A percentile compares a stretch with the other conserved stretches of the same genome.
Conservation (phyloP, 2,888 invertebrate genomes). For the Drosophila heteroneura region DNA sequence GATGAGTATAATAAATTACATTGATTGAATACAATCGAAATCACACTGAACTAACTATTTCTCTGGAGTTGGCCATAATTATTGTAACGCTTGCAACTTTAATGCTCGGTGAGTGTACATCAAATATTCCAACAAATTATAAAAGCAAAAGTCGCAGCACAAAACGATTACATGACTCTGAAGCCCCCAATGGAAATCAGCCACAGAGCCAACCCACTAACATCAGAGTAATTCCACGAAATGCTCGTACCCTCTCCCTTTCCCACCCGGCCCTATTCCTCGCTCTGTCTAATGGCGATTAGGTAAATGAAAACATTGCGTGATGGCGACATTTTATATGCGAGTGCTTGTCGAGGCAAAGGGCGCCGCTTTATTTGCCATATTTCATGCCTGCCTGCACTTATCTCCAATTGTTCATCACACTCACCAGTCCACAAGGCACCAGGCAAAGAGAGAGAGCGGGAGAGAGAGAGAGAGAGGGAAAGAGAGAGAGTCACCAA, state of each 20-base stretch:
- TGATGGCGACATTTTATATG: constrained; percentile 74
- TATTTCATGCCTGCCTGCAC: constrained; percentile 81
- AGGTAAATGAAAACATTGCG: constrained; percentile 81
- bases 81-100: background rate
- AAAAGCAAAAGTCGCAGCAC: constrained; percentile 57
- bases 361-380: constrained; percentile 70
- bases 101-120: constrained; percentile 38
- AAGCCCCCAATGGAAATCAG: constrained; percentile 48
- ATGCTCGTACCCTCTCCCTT: constrained; percentile 22
- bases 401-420: constrained; percentile 78
- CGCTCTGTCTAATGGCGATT: constrained; percentile 70
- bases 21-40: constrained; percentile 1
- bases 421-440: constrained; percentile 26
- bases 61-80: background rate
- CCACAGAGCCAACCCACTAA: constrained; percentile 10
- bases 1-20: background rate
- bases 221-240: constrained; percentile 46
- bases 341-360: constrained; percentile 25
- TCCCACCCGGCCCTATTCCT: background rate
- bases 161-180: constrained; percentile 70
- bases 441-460: background rate
- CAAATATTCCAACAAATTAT: constrained; percentile 64
- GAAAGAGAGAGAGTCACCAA: constrained; percentile 6
- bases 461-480: constrained; percentile 1
- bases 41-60: background rate